Percentiles rank a stretch among this genome's conserved stretches.
phyloP scores from a whole-genome alignment of 2,113 vertebrate species.

The Tricholaema leucomelas region DNA sequence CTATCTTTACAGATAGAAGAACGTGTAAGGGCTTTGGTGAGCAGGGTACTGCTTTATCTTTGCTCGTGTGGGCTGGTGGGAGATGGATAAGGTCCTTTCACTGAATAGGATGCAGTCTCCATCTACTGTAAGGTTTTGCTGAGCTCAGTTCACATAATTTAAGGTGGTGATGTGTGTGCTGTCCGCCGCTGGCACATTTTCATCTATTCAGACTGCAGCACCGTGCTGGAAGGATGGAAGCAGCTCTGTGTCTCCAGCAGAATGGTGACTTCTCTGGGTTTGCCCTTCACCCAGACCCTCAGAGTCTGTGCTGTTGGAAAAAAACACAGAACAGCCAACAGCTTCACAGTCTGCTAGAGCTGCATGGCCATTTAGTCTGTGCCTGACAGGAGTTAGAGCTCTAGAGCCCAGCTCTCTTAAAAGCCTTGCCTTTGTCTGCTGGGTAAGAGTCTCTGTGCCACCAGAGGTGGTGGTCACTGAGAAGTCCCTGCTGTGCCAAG shows the following conservation, averaged over 20 bases:
- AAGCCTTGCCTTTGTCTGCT: not conserved
- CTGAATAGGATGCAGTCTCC: not conserved
- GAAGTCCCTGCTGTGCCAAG: not conserved
- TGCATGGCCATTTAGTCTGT: not conserved
- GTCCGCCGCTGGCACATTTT: not conserved
- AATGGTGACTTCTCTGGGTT: not conserved
- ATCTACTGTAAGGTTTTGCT: slow-evolving; percentile 19
- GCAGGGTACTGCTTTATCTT: not conserved
- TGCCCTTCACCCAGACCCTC: not conserved
- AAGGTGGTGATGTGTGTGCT: not conserved
- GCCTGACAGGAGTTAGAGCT: not conserved
- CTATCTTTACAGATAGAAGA: not conserved
- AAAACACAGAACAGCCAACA: not conserved
- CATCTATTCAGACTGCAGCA: not conserved
- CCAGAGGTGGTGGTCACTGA: not conserved
- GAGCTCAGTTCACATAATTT: slow-evolving; percentile 41
- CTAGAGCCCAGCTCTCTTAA: not conserved
- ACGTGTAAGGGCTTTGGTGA: not conserved
- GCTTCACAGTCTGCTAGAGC: not conserved
- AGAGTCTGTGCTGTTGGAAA: not conserved
- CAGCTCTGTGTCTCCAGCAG: not conserved
- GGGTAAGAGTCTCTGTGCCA: not conserved
- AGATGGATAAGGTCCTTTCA: not conserved
- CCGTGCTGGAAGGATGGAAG: not conserved
- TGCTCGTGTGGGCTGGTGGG: not conserved